A percentile compares a stretch with the other conserved stretches of the same genome.
Evolutionary conservation across 1,140 invertebrate genomes (phyloP).

Genomic region (Asobara japonica): DNA sequence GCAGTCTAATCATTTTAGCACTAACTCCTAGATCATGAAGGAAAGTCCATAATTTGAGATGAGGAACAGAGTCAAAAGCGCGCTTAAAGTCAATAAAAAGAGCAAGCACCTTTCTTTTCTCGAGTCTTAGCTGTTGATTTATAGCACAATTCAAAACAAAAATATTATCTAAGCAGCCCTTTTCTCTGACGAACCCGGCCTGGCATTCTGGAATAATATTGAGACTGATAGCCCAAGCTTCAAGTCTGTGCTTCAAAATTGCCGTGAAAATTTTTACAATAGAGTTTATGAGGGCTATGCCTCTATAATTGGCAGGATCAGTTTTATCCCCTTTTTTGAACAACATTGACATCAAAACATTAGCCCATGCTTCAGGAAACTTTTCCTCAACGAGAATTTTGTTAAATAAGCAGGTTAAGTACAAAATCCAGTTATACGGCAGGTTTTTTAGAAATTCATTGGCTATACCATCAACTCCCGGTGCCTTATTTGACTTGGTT

Average conservation of each 20-base stretch:
- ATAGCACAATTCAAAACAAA: background rate
- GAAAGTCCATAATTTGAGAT: background rate
- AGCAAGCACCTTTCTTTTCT: background rate
- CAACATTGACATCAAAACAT: background rate
- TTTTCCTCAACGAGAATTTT: background rate
- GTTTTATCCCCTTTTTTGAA: background rate
- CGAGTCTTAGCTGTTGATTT: background rate
- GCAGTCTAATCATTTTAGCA: background rate
- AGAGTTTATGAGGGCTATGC: background rate
- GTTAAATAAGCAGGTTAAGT: constrained; percentile 20
- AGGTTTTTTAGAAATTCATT: constrained; percentile 32
- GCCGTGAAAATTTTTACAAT: background rate
- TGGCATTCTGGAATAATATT: background rate
- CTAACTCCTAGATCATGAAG: background rate
- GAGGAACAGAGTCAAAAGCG: background rate
- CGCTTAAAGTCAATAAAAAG: background rate
- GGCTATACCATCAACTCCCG: constrained; percentile 25
- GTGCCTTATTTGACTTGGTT: constrained; percentile 24
- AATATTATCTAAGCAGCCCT: background rate
- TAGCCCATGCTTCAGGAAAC: background rate
- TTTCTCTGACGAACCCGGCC: background rate
- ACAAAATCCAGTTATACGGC: constrained; percentile 3
- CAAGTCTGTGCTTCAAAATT: background rate
- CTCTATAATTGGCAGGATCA: background rate
- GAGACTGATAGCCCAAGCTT: background rate